Percentiles rank a stretch among this genome's conserved stretches.
Evolutionary conservation across 2,888 invertebrate genomes (phyloP).

Genomic region (Polyommatus iphigenia): DNA sequence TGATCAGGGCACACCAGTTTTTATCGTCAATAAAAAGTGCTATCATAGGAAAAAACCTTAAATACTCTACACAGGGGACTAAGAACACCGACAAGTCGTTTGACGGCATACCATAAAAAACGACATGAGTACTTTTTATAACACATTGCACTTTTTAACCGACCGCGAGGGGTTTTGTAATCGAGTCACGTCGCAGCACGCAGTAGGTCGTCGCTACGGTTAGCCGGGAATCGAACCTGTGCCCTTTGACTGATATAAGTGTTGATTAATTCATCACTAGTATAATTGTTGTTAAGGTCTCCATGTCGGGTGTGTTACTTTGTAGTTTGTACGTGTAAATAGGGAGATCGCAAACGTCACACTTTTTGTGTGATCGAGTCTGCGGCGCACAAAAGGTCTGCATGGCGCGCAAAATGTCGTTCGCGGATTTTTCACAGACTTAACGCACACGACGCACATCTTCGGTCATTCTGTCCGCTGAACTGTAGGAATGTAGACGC

Average conservation of each 20-base stretch:
- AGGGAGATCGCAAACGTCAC: too few relatives aligned
- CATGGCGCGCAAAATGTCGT: too few relatives aligned
- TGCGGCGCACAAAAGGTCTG: too few relatives aligned
- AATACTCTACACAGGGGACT: background rate
- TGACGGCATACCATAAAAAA: background rate
- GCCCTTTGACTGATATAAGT: conserved; percentile 3
- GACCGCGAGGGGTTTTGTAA: background rate
- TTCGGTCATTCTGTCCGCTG: too few relatives aligned
- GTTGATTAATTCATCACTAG: background rate
- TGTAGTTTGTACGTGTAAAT: background rate
- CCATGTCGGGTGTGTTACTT: background rate
- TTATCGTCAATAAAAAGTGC: too few relatives aligned
- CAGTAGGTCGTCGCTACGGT: conserved; percentile 14
- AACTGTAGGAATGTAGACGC: too few relatives aligned
- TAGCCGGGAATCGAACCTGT: conserved; percentile 1
- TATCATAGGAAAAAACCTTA: too few relatives aligned
- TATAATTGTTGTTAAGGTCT: background rate
- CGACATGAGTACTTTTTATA: background rate
- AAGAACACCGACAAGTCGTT: background rate
- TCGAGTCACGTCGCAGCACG: conserved; percentile 10
- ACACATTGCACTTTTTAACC: background rate
- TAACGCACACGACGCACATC: too few relatives aligned
- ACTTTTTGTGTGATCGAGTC: too few relatives aligned
- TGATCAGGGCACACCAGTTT: too few relatives aligned
- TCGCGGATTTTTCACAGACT: too few relatives aligned